A percentile compares a stretch with the other conserved stretches of the same genome.
Evolutionary conservation across 2,888 invertebrate species (phyloP).

Genomic region (Tinea pellionella): DNA sequence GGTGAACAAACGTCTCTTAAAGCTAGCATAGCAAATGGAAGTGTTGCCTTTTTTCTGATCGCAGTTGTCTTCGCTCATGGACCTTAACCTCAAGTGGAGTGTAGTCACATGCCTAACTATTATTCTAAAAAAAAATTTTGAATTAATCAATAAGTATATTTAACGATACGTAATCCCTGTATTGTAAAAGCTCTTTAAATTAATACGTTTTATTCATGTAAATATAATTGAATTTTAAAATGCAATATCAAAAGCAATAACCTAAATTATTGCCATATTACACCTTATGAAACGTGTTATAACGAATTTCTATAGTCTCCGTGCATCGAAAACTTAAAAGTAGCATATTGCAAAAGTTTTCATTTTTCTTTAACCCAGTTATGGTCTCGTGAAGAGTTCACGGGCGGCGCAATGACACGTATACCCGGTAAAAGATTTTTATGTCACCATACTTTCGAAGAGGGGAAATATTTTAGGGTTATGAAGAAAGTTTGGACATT

Average conservation of each 20-base stretch:
- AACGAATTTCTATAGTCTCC: conserved; percentile 1
- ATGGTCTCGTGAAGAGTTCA: conserved; percentile 30
- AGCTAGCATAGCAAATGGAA: too few relatives aligned
- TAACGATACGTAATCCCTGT: too few relatives aligned
- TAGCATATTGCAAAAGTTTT: conserved; percentile 59
- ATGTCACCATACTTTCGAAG: conserved; percentile 18
- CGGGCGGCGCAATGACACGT: conserved; percentile 31
- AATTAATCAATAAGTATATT: too few relatives aligned
- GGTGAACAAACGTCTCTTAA: too few relatives aligned
- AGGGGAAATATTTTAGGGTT: neutral
- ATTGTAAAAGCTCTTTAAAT: too few relatives aligned
- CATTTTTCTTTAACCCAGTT: conserved; percentile 61
- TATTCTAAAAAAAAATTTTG: too few relatives aligned
- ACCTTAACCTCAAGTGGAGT: too few relatives aligned
- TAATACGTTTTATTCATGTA: neutral
- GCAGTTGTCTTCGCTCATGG: too few relatives aligned
- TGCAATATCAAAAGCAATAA: neutral
- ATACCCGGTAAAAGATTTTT: conserved; percentile 34
- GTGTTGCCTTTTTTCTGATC: too few relatives aligned
- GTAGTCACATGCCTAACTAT: too few relatives aligned
- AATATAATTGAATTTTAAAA: neutral
- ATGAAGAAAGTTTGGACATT: conserved; percentile 8
- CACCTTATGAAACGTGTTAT: neutral
- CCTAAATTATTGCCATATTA: neutral
- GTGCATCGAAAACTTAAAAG: conserved; percentile 37